Conservation (phyloP, 2,113 vertebrate species). For the Eulacestoma nigropectus region DNA sequence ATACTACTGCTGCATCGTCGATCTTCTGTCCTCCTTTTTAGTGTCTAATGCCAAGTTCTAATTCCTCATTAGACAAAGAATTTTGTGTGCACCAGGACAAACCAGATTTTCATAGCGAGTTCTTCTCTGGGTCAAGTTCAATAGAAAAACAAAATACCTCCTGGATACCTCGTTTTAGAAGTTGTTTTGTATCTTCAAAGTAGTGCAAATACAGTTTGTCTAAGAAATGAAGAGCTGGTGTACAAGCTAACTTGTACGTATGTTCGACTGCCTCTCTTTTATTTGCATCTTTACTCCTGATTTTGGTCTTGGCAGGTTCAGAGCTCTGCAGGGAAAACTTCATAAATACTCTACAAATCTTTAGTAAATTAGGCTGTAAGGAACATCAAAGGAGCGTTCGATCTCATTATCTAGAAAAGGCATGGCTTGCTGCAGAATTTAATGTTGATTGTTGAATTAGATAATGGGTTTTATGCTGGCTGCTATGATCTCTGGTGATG, state of each 20-base stretch:
- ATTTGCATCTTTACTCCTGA: background rate
- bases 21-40: background rate
- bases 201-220: background rate
- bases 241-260: accelerated
- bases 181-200: background rate
- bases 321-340: background rate
- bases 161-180: background rate
- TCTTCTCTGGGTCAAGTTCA: background rate
- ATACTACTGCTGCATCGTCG: accelerated
- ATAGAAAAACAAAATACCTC: background rate
- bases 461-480: background rate
- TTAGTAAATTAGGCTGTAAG: background rate
- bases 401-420: background rate
- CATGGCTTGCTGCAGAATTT: background rate
- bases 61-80: background rate
- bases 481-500: background rate
- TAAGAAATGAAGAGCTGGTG: background rate
- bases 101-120: background rate
- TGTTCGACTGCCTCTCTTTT: background rate
- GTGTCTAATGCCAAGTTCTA: background rate
- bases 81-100: background rate
- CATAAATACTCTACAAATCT: background rate
- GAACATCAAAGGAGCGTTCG: background rate
- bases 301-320: background rate
- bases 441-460: background rate